These are phyloP conservation scores for Sebastes umbrosus DNA, from an alignment of 2,797 vertebrate species.

Conservation along the genomic window DNA sequence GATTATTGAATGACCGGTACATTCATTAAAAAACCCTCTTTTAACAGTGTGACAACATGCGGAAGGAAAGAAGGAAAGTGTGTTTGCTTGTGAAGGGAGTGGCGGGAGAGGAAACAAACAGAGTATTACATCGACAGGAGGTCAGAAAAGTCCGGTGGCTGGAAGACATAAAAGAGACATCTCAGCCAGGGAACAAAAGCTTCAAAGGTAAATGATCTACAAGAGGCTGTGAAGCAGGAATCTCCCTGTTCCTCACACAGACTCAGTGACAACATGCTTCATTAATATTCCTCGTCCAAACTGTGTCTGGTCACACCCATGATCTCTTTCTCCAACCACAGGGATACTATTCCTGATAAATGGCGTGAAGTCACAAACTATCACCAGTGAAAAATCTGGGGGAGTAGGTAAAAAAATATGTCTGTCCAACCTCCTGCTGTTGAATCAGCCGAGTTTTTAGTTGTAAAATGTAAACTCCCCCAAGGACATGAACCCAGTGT, in stretches of 20 bases:
- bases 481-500: background rate
- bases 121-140: constrained; percentile 29
- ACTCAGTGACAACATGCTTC: constrained; percentile 4
- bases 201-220: constrained; percentile 59
- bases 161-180: constrained; percentile 27
- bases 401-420: background rate
- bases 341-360: constrained; percentile 32
- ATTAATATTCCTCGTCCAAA: constrained; percentile 21
- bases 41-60: background rate
- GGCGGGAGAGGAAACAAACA: constrained; percentile 36
- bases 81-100: constrained; percentile 9
- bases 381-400: background rate
- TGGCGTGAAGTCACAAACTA: background rate
- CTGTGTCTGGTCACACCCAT: constrained; percentile 20
- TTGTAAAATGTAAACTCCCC: background rate
- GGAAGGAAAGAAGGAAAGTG: background rate
- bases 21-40: background rate
- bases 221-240: constrained; percentile 15
- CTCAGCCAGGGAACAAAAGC: constrained; percentile 41
- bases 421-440: background rate
- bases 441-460: background rate
- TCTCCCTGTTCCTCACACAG: constrained; percentile 17
- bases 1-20: background rate
- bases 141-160: constrained; percentile 17
- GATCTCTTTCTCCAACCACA: background rate